phyloP scores from a whole-genome alignment of 2,888 invertebrate species.

The Cylloceria caligata region DNA sequence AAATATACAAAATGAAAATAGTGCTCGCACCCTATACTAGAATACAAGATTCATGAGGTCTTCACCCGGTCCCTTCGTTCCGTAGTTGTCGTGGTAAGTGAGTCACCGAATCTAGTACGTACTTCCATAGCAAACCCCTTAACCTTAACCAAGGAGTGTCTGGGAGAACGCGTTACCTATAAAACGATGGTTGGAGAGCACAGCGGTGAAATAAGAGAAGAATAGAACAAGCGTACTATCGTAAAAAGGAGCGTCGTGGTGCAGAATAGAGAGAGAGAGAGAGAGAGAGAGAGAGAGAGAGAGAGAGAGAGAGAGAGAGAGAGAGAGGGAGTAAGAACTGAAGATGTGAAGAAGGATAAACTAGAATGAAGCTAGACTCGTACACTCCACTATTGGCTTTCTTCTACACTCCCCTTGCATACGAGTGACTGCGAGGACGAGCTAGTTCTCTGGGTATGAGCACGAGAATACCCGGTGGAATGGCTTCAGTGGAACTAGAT shows the following conservation, averaged over 20 bases:
- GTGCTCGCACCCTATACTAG: no score
- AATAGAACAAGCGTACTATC: constrained; percentile 39
- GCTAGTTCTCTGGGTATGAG: constrained; percentile 32
- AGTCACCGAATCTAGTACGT: not conserved
- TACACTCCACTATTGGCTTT: constrained; percentile 12
- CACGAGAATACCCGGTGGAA: constrained; percentile 70
- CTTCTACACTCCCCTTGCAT: constrained; percentile 17
- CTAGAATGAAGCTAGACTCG: constrained; percentile 23
- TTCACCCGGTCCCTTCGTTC: not conserved
- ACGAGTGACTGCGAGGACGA: constrained; percentile 35
- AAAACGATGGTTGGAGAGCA: not conserved
- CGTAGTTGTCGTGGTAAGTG: not conserved
- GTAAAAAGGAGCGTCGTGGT: constrained; percentile 37
- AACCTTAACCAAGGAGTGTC: constrained; percentile 6
- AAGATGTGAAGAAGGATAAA: constrained; percentile 43
- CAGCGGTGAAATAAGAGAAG: constrained; percentile 28
- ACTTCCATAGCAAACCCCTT: constrained; percentile 11
- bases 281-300: constrained; percentile 28
- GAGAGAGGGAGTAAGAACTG: constrained; percentile 20
- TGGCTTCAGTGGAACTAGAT: constrained; percentile 72
- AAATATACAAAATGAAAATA: not conserved
- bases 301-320: constrained; percentile 37
- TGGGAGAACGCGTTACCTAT: not conserved
- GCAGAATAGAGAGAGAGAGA: constrained; percentile 23
- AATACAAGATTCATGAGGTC: not conserved